These are phyloP conservation scores for Tachystola acroxantha DNA, from an alignment of 2,888 invertebrate species.

Conservation along the genomic window DNA sequence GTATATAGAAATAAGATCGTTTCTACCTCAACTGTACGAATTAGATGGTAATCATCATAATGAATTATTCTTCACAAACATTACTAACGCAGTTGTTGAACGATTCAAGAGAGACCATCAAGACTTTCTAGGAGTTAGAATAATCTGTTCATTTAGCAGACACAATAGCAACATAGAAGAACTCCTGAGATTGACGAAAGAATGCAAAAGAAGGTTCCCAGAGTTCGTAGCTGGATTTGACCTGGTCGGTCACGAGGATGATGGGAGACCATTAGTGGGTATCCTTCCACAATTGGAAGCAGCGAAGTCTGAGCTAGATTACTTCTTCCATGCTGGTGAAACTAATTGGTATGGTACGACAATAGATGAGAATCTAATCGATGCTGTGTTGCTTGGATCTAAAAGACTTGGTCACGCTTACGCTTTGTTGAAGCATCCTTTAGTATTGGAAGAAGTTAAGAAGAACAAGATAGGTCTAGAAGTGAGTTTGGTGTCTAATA, in stretches of 20 bases:
- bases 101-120: constrained; percentile 78
- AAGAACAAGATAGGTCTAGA: constrained; percentile 83
- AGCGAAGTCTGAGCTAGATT: constrained; percentile 72
- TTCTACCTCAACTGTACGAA: constrained; percentile 81
- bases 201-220: constrained; percentile 74
- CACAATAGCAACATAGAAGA: constrained; percentile 57
- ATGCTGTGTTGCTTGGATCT: constrained; percentile 84
- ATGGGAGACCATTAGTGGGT: constrained; percentile 78
- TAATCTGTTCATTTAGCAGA: constrained; percentile 82
- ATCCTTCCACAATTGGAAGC: constrained; percentile 76
- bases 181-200: constrained; percentile 60
- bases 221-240: constrained; percentile 88
- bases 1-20: constrained; percentile 83
- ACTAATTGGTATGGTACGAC: constrained; percentile 84
- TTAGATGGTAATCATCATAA: constrained; percentile 78
- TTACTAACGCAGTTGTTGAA: constrained; percentile 75
- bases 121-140: constrained; percentile 82
- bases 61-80: constrained; percentile 68
- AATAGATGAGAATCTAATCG: constrained; percentile 85
- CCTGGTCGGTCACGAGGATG: constrained; percentile 89
- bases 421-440: constrained; percentile 85
- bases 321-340: constrained; percentile 90
- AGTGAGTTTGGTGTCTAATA: constrained; percentile 88
- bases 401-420: constrained; percentile 89
- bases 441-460: constrained; percentile 77